These are phyloP conservation scores for Sebastes elongatus DNA, from an alignment of 2,797 vertebrate genomes.

Conservation along the genomic window DNA sequence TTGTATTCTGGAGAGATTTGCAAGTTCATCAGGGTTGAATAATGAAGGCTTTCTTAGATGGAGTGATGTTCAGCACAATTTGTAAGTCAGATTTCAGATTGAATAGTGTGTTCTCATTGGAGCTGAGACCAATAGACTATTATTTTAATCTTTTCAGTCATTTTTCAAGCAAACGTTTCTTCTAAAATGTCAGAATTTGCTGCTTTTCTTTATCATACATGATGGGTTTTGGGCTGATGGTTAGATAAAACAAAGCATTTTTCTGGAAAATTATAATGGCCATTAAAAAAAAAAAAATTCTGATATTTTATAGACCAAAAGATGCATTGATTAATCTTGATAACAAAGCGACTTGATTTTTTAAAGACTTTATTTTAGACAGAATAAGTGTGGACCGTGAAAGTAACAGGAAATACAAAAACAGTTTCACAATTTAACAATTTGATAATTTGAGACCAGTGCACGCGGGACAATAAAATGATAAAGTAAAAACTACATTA, in stretches of 20 bases:
- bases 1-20: conserved; percentile 16
- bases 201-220: not conserved
- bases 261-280: not conserved
- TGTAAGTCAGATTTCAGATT: not conserved
- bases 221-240: not conserved
- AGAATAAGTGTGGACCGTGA: no score
- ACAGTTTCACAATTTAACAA: fast-evolving
- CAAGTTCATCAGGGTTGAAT: conserved; percentile 3
- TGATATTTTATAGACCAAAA: not conserved
- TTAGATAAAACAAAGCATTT: not conserved
- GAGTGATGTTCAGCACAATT: not conserved
- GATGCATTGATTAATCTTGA: not conserved
- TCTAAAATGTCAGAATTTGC: not conserved
- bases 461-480: no score
- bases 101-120: not conserved
- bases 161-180: not conserved
- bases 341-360: not conserved
- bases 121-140: not conserved
- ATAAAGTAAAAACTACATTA: no score
- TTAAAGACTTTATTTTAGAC: not conserved
- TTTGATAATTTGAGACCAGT: no score
- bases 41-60: not conserved
- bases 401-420: no score
- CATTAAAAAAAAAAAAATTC: not conserved
- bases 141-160: not conserved